Evolutionary conservation across 1,140 invertebrate genomes (phyloP), one percentile per base, ranked within the genome.

Genomic region (Megalopta genalis): DNA sequence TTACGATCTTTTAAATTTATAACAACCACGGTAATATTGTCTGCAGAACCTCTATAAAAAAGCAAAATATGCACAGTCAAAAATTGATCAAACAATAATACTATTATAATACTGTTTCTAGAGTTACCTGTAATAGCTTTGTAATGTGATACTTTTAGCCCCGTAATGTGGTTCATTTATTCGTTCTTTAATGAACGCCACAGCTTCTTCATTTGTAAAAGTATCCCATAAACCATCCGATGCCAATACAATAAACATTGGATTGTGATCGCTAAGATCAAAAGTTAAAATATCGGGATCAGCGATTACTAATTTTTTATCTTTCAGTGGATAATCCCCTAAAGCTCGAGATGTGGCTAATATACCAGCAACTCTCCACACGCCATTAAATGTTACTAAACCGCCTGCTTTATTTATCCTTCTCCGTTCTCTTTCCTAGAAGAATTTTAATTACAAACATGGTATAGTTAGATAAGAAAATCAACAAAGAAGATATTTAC

Each of bases 161-260:
- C 98, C 98, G 93, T 95, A 97, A 91, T 96, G 95, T 27, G 97
- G 95, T 93, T 98, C 97, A 86, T 97, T 94, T 25, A 98, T 94
- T 81, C 96, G 94, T 84, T 97, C 95, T 90, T 96, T 96, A 46
- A 98, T 95, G 91, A 96, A 99, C 83, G 96, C 95, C 18, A 98
- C 95, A 64, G 98, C 98, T 92, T 99, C 98, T 91, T 99, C 98
- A 92, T 99, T 99, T 23, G 95, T 95, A 89, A 99, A 98, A 42
- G 97, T 98, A 92, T 99, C 98, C 98, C 98, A 99, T 12, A 99
- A 94, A 16, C 98, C 98, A 94, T 99, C 98, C 4, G 98, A 97
- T 16, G 98, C 98, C 32, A 99, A 92, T 77, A 99, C 96, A 77
- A 99, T 92, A 93, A 99, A 99, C 92, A 96, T 94, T 1, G 98